These are phyloP conservation scores for Artibeus jamaicensis DNA, from an alignment of 2,797 vertebrate species.

Conservation along the genomic window DNA sequence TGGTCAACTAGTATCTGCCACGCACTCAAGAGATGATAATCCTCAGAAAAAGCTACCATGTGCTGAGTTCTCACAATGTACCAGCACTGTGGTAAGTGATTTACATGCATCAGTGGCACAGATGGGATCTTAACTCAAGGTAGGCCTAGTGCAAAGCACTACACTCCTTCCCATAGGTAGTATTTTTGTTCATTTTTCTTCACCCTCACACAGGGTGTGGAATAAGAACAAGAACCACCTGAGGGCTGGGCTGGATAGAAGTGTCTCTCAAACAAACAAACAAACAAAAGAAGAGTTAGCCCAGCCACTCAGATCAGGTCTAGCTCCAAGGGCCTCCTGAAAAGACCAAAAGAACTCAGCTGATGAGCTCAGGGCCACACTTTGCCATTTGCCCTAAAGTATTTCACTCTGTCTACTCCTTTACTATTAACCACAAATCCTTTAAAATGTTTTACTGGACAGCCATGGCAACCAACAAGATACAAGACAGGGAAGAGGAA, in stretches of 20 bases:
- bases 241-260: background rate
- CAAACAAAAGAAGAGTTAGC: constrained; percentile 7
- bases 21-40: constrained; percentile 6
- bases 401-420: background rate
- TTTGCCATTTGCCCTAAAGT: background rate
- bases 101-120: background rate
- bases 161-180: background rate
- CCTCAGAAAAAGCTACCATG: background rate
- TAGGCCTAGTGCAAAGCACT: background rate
- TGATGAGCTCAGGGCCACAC: background rate
- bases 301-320: background rate
- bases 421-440: background rate
- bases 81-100: background rate
- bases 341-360: constrained; percentile 1
- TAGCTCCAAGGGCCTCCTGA: background rate
- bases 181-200: background rate
- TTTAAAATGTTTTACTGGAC: background rate
- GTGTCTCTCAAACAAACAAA: constrained; percentile 28
- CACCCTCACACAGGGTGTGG: background rate
- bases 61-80: constrained; percentile 13
- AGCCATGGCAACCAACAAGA: constrained; percentile 20
- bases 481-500: background rate
- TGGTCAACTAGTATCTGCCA: background rate
- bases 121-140: background rate
- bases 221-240: background rate